A percentile compares a stretch with the other conserved stretches of the same genome.
phyloP scores from a whole-genome alignment of 2,113 vertebrate genomes.

The Nyctereutes procyonoides region DNA sequence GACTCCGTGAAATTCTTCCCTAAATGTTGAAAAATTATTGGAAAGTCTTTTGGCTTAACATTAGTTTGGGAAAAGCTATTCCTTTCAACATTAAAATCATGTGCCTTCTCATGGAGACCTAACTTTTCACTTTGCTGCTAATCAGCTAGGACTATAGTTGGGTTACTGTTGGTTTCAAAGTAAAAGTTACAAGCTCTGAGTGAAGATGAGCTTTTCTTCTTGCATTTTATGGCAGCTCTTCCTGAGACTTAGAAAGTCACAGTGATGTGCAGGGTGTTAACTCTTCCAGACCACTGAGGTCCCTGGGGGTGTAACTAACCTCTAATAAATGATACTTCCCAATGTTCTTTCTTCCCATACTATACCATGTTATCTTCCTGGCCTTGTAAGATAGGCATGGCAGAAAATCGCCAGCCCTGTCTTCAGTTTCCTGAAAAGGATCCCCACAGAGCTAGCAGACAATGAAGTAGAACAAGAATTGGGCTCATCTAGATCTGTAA shows the following conservation, averaged over 20 bases:
- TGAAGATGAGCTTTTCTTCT: neutral
- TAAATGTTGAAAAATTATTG: neutral
- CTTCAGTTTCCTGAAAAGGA: neutral
- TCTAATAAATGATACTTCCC: neutral
- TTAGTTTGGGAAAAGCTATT: neutral
- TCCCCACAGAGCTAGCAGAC: rapidly evolving
- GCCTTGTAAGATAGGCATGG: neutral
- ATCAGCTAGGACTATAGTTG: rapidly evolving
- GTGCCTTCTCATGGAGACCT: neutral
- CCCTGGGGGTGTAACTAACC: too few species aligned
- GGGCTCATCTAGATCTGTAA: neutral
- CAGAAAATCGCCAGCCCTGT: too few species aligned
- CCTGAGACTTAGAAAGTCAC: neutral
- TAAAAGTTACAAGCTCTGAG: neutral
- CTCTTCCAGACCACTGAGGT: neutral
- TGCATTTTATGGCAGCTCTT: rapidly evolving
- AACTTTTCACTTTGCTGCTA: neutral
- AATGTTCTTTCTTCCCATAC: neutral
- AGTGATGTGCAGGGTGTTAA: neutral
- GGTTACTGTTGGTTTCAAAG: neutral
- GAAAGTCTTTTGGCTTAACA: neutral
- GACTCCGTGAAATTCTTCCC: neutral
- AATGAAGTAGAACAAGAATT: rapidly evolving
- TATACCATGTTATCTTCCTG: neutral
- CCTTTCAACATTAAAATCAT: neutral